Base-by-base conservation (phyloP, 1,140 invertebrate genomes). In the Penaeus japonicus region DNA sequence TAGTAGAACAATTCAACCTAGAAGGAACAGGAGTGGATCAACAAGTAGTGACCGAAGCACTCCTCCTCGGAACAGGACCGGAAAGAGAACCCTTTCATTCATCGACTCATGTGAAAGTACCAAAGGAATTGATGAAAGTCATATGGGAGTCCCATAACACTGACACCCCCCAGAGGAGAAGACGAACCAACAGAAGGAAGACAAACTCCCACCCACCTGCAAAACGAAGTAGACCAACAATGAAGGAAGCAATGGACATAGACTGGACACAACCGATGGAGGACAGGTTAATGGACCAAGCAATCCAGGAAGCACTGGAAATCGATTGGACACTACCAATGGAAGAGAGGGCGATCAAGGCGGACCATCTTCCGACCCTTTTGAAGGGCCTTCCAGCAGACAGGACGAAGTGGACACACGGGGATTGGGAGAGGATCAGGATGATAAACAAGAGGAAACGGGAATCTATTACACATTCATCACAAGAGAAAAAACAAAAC, bases 381-480 rank as follows among this genome's bases (percentile, higher is more conserved):
- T 30, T 80, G 5, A 79, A 80, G 22, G 85, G 85, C 2, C 55
- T 87, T 3, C 85, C 85, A 65, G 2, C 27, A 20, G 57, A 87
- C 54, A 57, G 30, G 59, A 80, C n/a, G 32, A 87, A 79, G 35
- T 87, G 77, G 77, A 87, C 85, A 20, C 1, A 24, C 0, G 85
- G 85, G 24, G 85, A 87, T 54, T 80, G 85, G 85, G 70, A 87
- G 85, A 65, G 85, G 54, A 18, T 80, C 0, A 80, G 53, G 24
- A 87, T 80, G 77, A 87, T 87, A n/a, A 87, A 87, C 77, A 35
- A 79, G 22, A 0, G 35, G 77, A 79, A 18, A 35, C 24, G 55
- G 70, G 20, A 35, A 10, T 10, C 30, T 81, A 24, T 77, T 87
- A 10, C 17, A 87, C 55, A 62, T 87, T 87, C 85, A 79, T 87